Conservation (phyloP, 2,113 vertebrate genomes). For the Procavia capensis region DNA sequence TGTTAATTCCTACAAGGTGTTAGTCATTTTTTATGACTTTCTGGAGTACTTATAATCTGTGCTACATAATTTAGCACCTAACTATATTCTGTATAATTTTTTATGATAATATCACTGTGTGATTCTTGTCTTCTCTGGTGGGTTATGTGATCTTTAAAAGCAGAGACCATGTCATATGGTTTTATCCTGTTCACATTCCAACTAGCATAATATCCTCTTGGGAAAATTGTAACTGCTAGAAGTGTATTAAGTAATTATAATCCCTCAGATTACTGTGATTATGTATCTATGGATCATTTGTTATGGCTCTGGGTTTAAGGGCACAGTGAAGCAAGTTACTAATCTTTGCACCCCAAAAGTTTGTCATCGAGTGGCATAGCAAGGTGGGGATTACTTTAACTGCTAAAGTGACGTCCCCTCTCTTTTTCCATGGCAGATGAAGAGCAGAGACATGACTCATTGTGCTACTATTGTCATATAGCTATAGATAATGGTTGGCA, state of each 20-base stretch:
- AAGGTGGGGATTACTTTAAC: neutral
- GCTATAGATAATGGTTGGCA: neutral
- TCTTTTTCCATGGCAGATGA: neutral
- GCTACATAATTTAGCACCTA: slow-evolving; percentile 70
- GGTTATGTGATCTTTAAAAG: slow-evolving; percentile 54
- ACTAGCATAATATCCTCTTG: neutral
- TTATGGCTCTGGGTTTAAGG: neutral
- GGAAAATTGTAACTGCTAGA: slow-evolving; percentile 22
- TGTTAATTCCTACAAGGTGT: slow-evolving; percentile 65
- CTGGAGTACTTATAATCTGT: slow-evolving; percentile 52
- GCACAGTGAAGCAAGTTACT: neutral
- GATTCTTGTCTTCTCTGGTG: slow-evolving; percentile 53
- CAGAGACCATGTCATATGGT: neutral
- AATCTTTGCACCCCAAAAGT: neutral
- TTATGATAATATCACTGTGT: slow-evolving; percentile 69
- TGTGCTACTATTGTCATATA: neutral
- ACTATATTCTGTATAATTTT: slow-evolving; percentile 63
- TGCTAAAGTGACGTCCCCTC: neutral
- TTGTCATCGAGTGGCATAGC: neutral
- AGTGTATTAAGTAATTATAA: neutral
- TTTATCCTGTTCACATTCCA: neutral
- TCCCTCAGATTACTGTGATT: neutral
- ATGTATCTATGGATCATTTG: neutral
- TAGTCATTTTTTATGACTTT: slow-evolving; percentile 70
- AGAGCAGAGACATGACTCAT: neutral